Evolutionary conservation across 2,888 invertebrate species (phyloP).

Genomic region (Apamea epomidion): DNA sequence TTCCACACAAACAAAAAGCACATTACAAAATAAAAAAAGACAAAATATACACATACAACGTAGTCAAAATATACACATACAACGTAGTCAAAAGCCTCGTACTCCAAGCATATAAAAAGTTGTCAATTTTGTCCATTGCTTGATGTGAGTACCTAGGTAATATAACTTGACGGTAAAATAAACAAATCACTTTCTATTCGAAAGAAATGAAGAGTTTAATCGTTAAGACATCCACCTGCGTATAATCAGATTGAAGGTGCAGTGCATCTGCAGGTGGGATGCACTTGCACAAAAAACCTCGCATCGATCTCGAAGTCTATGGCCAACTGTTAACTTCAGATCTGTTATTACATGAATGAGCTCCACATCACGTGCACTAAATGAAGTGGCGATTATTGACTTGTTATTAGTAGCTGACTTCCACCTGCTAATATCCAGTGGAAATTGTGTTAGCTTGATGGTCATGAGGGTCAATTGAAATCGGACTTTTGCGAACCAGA

Average conservation of each 20-base stretch:
- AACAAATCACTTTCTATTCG: slow-evolving; percentile 11
- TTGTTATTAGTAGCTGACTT: not conserved
- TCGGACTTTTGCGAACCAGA: not conserved
- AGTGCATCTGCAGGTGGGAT: slow-evolving; percentile 12
- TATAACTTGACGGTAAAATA: not conserved
- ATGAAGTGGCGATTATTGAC: not conserved
- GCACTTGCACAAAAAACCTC: slow-evolving; percentile 3
- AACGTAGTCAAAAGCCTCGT: too few relatives aligned
- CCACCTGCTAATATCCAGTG: not conserved
- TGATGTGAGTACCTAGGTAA: too few relatives aligned
- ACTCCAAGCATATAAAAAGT: too few relatives aligned
- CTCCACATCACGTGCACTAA: not conserved
- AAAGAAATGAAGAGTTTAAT: slow-evolving; percentile 21
- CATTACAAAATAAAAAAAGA: too few relatives aligned
- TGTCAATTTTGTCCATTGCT: too few relatives aligned
- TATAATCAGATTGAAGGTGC: slow-evolving; percentile 33
- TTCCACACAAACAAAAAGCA: too few relatives aligned
- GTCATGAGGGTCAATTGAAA: not conserved
- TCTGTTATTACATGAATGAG: not conserved
- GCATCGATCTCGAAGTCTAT: not conserved
- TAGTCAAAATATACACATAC: too few relatives aligned
- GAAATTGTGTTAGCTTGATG: not conserved
- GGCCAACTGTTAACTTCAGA: not conserved
- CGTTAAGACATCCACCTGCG: slow-evolving; percentile 15
- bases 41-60: too few relatives aligned